Base-by-base conservation (phyloP, 92 coral and sea anemone genomes). In the Palythoa heliodiscus region DNA sequence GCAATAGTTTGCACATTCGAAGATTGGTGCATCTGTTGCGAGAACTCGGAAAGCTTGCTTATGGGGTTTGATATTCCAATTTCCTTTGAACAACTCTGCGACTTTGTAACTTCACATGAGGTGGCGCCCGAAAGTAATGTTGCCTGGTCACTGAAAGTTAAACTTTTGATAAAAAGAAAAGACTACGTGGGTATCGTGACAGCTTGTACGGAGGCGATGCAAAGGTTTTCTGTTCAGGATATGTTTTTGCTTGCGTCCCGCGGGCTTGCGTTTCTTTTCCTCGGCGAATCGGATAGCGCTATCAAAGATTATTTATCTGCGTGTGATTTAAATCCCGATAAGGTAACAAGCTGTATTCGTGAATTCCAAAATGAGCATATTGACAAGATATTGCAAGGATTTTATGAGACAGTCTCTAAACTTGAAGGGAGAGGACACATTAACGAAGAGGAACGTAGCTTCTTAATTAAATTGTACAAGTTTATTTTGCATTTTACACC, bases 11-110 rank as follows among this genome's bases (percentile, higher is more conserved):
- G 89, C 68, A 88, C 94, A 29, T 74, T 93, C 40, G 97, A 93
- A 60, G 97, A 93, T 82, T 93, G 91, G 93, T 93, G 95, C 74
- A 90, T 92, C 19, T 92, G 95, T 87, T 88, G 93, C 54, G 82
- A 78, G n/a, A 92, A 89, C 63, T 78, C 93, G 3, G 79, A 61
- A 37, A 43, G 67, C 43, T 68, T 77, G 52, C 81, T 91, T 58
- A 50, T 77, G 17, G 74, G 83, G 24, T 87, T 87, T 35, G 91
- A 84, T 17, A 73, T 92, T 55, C 82, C 91, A 15, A 73, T 93
- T 11, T 73, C 95, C 11, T 63, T 89, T 23, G 93, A 91, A 17
- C 90, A 93, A 86, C 90, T 93, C 81, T 93, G 97, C 81, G 95
- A 93, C 64, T 89, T 93, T 57, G 81, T 93, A 11, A 89, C 90